Conservation (phyloP, 2,888 invertebrate genomes). For the Sesia bembeciformis region DNA sequence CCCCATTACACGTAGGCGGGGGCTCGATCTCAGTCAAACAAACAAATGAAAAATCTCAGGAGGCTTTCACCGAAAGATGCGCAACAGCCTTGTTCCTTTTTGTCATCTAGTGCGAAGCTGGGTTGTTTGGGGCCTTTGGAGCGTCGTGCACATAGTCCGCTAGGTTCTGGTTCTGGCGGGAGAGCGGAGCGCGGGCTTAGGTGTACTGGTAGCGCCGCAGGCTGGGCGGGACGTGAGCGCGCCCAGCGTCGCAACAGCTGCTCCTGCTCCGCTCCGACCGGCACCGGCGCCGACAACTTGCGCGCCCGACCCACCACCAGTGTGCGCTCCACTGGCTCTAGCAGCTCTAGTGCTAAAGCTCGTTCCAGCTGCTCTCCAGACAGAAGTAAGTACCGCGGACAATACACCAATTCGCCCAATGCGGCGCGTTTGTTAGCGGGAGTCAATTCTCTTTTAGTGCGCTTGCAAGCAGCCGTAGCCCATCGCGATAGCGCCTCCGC, state of each 20-base stretch:
- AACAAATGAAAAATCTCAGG: slow-evolving; percentile 64
- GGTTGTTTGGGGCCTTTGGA: slow-evolving; percentile 54
- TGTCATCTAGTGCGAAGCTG: slow-evolving; percentile 54
- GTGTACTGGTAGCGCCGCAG: slow-evolving; percentile 57
- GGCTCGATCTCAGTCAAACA: slow-evolving; percentile 59
- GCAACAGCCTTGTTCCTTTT: slow-evolving; percentile 55
- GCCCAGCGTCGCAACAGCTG: slow-evolving; percentile 58
- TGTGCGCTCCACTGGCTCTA: slow-evolving; percentile 63
- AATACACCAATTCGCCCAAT: slow-evolving; percentile 71
- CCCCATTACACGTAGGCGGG: background rate
- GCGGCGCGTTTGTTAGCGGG: slow-evolving; percentile 60
- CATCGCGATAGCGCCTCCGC: slow-evolving; percentile 77
- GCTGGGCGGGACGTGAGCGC: slow-evolving; percentile 47
- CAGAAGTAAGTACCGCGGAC: slow-evolving; percentile 80
- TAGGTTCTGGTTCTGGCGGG: slow-evolving; percentile 36
- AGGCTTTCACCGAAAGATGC: slow-evolving; percentile 67
- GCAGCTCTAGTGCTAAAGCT: slow-evolving; percentile 54
- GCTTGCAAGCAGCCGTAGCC: slow-evolving; percentile 61
- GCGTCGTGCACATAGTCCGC: slow-evolving; percentile 47
- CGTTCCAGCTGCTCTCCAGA: slow-evolving; percentile 77
- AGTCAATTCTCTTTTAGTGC: slow-evolving; percentile 54
- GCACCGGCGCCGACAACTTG: slow-evolving; percentile 53
- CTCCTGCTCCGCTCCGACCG: slow-evolving; percentile 62
- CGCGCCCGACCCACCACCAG: slow-evolving; percentile 57
- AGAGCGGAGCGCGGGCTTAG: slow-evolving; percentile 57